phyloP scores from a whole-genome alignment of 2,888 invertebrate genomes.

The Erebia ligea region DNA sequence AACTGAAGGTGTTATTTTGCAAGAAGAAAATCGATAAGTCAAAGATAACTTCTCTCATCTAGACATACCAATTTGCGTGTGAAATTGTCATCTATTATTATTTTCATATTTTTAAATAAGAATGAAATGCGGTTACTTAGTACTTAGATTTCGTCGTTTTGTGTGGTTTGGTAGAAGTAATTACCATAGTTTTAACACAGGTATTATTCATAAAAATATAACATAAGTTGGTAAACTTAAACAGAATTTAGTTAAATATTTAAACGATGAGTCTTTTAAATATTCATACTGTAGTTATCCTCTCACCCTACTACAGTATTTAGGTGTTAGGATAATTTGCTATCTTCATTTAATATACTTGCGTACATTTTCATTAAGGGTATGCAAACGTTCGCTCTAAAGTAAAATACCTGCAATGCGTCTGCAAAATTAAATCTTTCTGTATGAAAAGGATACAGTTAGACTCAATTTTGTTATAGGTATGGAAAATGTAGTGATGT shows the following conservation, averaged over 20 bases:
- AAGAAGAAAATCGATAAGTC: too few species aligned
- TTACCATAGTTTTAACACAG: too few species aligned
- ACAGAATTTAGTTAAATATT: background rate
- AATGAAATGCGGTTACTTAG: too few species aligned
- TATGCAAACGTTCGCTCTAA: slow-evolving; percentile 16
- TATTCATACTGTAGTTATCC: slow-evolving; percentile 8
- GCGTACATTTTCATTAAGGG: slow-evolving; percentile 26
- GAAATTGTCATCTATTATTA: too few species aligned
- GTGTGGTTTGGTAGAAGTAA: too few species aligned
- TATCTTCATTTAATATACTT: slow-evolving; percentile 24
- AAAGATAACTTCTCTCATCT: too few species aligned
- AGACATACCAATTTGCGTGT: too few species aligned
- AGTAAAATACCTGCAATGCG: slow-evolving; percentile 23
- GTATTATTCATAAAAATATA: too few species aligned
- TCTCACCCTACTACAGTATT: slow-evolving; percentile 5
- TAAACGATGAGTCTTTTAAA: slow-evolving; percentile 9
- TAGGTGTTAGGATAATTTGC: slow-evolving; percentile 23
- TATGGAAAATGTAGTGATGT: background rate
- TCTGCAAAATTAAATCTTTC: slow-evolving; percentile 13
- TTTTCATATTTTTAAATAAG: too few species aligned
- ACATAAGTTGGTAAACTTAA: slow-evolving; percentile 1
- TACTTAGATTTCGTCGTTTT: too few species aligned
- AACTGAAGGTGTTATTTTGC: too few species aligned
- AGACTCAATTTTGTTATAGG: background rate
- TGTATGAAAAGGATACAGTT: slow-evolving; percentile 1